phyloP scores from a whole-genome alignment of 2,888 invertebrate species.

The Pollenia amentaria region DNA sequence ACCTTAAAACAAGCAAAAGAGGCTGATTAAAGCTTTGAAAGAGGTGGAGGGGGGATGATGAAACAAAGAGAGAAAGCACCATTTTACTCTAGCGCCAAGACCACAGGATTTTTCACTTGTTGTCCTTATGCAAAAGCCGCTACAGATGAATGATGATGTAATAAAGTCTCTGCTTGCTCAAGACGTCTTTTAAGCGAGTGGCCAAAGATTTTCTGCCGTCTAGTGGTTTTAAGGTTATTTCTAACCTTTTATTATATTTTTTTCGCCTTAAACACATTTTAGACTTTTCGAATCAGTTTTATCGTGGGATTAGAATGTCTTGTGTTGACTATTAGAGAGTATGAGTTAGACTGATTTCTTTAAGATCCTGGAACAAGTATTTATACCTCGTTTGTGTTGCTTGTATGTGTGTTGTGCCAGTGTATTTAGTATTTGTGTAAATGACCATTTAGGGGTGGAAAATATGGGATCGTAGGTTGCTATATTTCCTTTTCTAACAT shows the following conservation, averaged over 20 bases:
- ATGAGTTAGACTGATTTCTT: conserved; percentile 72
- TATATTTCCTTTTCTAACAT: conserved; percentile 53
- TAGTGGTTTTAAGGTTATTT: not conserved
- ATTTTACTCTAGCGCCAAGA: not conserved
- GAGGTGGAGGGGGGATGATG: too few relatives aligned
- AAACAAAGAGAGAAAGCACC: not conserved
- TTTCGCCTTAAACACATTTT: not conserved
- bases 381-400: conserved; percentile 49
- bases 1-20: conserved; percentile 24
- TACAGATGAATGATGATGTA: not conserved
- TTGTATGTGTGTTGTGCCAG: not conserved
- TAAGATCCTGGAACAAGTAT: conserved; percentile 30
- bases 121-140: not conserved
- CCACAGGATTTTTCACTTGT: conserved; percentile 28
- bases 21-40: not conserved
- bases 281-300: conserved; percentile 1
- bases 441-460: conserved; percentile 25
- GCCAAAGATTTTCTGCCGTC: too few relatives aligned
- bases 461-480: not conserved
- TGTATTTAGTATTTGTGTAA: not conserved
- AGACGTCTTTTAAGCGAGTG: not conserved
- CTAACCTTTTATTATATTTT: not conserved
- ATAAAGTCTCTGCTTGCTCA: not conserved
- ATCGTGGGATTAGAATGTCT: not conserved
- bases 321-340: conserved; percentile 15